Base-by-base conservation (phyloP, 2,797 vertebrate species). In the Hybognathus amarus region DNA sequence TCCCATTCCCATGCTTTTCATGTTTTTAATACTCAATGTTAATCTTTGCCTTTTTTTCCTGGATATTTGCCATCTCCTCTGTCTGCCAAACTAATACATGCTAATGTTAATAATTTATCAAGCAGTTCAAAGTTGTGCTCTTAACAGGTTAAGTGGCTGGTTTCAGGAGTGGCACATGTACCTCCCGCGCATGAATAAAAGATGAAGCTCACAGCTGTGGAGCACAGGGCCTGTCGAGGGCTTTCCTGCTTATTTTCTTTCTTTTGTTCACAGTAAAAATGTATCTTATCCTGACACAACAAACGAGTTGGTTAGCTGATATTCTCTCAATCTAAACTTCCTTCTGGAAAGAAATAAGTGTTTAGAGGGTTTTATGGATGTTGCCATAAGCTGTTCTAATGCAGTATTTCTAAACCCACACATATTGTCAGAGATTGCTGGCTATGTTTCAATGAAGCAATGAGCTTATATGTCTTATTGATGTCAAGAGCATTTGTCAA, bases 121-220 rank as follows among this genome's bases (percentile, higher is more conserved):
- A 80, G 85, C 90, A 90, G 93, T 91, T 89, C 89, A 93, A 90
- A 89, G 90, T 90, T 93, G 91, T 90, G 89, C 89, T 89, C 90
- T 90, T 93, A 95, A 95, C 85, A 95, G 95, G 96, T 96, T 97
- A 97, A 97, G 96, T 95, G 95, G 94, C 91, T 93, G 94, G 93
- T 96, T 94, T 94, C 92, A 42, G 90, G 92, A 92, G 90, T 89
- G 89, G 89, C 91, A 89, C 90, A 87, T 89, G 92, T 92, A 92
- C 93, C 91, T 93, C 91, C 91, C 83, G 79, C 91, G 91, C 95
- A 97, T 97, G 96, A 97, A 97, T 98, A 96, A 97, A 97, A 96
- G 92, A 97, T 96, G 95, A 95, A 92, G 90, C 89, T 85, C 86
- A 90, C 92, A 95, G 91, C 94, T 93, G 93, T 77, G 92, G 93